phyloP scores from a whole-genome alignment of 2,797 vertebrate species.

The Heteromormyrus szaboi region DNA sequence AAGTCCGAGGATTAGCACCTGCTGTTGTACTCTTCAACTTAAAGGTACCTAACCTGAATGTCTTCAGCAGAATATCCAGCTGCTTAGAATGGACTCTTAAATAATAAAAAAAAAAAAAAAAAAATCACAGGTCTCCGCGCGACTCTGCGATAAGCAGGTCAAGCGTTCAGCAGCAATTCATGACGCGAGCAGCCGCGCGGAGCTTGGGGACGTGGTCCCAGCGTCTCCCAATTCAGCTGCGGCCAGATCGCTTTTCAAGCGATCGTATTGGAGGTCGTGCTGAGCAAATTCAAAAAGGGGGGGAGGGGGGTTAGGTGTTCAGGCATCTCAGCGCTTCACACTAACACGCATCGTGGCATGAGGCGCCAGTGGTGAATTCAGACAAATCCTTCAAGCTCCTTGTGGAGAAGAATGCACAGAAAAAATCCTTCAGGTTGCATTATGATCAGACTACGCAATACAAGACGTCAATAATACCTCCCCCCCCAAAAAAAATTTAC shows the following conservation, averaged over 20 bases:
- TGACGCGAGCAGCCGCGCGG: background rate
- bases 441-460: background rate
- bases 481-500: background rate
- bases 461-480: background rate
- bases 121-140: background rate
- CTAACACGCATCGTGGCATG: background rate
- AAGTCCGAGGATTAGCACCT: background rate
- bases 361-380: background rate
- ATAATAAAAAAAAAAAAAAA: background rate
- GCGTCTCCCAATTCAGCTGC: too few relatives aligned
- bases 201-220: background rate
- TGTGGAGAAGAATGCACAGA: background rate
- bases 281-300: background rate
- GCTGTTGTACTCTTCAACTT: background rate
- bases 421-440: conserved; percentile 5
- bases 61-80: background rate
- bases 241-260: background rate
- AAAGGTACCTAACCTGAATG: background rate
- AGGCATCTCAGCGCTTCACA: background rate
- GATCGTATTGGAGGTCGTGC: background rate
- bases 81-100: background rate
- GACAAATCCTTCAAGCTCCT: conserved; percentile 1
- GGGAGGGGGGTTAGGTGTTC: background rate
- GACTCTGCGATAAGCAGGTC: background rate
- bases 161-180: background rate